Evolutionary conservation across 2,113 vertebrate genomes (phyloP), one percentile per base, ranked within the genome.

Genomic region (Rhodinocichla rosea): DNA sequence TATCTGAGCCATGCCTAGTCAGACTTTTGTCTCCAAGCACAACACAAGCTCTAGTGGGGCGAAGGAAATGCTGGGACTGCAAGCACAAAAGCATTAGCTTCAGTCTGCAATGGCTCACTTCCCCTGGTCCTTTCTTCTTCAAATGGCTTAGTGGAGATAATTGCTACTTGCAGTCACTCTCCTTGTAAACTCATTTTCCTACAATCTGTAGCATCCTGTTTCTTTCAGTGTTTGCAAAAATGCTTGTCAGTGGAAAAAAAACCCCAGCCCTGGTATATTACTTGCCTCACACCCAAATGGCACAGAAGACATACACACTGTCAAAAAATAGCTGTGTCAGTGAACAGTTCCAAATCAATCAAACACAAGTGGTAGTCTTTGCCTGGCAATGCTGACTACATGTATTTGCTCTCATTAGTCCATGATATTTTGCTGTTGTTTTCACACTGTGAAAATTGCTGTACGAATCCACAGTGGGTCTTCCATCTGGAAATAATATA

Each of bases 401-500:
- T 35, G 32, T 40, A 60, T 86, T 92, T 86, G 11, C 49, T 81
- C 52, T 77, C 44, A 87, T 89, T 92, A 94, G 28, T 62, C 55
- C 23, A 9, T 40, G 55, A 3, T 84, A 45, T 77, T 95, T 91
- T 78, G 56, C 33, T 86, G 21, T 20, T 87, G 18, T 79, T 92
- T 90, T 56, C 76, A 79, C 50, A 37, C 65, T 67, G 45, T 59
- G 60, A 95, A 95, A 93, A 92, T 76, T 81, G 47, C 20, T 64
- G 21, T 84, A 23, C 53, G 33, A 94, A 70, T 87, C 37, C 45
- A 81, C 57, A 62, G 40, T 62, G 65, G 23, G 15, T 93, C 59
- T 95, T 89, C 87, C 49, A 91, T 53, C 37, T 84, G 30, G 23
- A 94, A 94, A 71, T 62, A 90, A 89, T 73, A 90, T 30, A 67